These are phyloP conservation scores for Clarias pachynema DNA, from an alignment of 2,797 vertebrate genomes.

Conservation along the genomic window DNA sequence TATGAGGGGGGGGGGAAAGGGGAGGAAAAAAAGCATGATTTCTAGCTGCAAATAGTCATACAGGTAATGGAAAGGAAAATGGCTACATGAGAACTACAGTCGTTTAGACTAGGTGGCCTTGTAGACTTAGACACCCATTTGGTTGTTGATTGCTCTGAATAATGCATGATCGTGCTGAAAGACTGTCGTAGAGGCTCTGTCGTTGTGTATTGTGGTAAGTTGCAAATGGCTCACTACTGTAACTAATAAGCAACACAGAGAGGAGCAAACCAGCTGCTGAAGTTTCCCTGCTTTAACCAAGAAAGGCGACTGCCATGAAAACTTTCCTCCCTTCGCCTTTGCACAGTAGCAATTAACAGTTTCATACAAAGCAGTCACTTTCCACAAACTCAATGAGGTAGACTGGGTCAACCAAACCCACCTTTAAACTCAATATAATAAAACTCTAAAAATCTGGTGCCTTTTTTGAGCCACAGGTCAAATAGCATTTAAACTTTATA, in stretches of 20 bases:
- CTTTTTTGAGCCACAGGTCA: constrained; percentile 71
- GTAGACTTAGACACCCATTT: constrained; percentile 62
- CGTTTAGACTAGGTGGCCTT: constrained; percentile 66
- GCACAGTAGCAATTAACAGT: constrained; percentile 82
- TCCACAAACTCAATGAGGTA: constrained; percentile 85
- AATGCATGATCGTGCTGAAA: constrained; percentile 76
- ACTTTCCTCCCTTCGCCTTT: constrained; percentile 67
- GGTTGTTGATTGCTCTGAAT: constrained; percentile 71
- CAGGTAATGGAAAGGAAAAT: constrained; percentile 40
- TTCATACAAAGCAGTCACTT: constrained; percentile 83
- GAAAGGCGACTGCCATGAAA: constrained; percentile 70
- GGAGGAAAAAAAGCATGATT: constrained; percentile 62
- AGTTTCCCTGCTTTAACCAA: constrained; percentile 82
- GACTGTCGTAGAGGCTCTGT: constrained; percentile 69
- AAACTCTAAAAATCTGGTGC: constrained; percentile 65
- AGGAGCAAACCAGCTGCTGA: constrained; percentile 82
- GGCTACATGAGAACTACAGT: constrained; percentile 69
- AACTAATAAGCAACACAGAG: constrained; percentile 67
- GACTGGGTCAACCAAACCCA: constrained; percentile 81
- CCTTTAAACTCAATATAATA: constrained; percentile 74
- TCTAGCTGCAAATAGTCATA: constrained; percentile 59
- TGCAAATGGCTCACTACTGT: constrained; percentile 77
- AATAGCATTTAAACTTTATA: constrained; percentile 67
- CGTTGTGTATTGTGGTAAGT: constrained; percentile 76
- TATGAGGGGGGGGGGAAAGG: constrained; percentile 59